Conservation (phyloP, 2,797 vertebrate genomes). For the Lutjanus campechanus region DNA sequence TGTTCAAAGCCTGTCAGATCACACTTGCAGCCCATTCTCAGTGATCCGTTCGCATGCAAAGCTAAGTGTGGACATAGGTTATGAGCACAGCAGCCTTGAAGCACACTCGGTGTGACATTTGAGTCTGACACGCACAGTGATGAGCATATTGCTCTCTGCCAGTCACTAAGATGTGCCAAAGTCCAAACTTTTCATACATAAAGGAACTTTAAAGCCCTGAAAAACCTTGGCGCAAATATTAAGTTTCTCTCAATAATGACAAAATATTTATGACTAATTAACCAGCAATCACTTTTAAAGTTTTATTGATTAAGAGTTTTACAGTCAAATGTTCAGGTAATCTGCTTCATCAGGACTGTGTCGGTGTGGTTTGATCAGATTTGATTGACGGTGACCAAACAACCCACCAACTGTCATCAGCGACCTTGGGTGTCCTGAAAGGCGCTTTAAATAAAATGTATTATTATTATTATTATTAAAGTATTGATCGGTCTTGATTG, state of each 20-base stretch:
- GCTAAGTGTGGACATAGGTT: neutral
- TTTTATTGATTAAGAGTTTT: neutral
- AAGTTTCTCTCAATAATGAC: neutral
- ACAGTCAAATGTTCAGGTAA: neutral
- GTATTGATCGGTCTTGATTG: neutral
- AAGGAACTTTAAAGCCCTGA: neutral
- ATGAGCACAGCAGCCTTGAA: slow-evolving; percentile 13
- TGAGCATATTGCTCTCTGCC: neutral
- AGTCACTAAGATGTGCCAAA: neutral
- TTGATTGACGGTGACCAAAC: slow-evolving; percentile 4
- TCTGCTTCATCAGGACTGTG: neutral
- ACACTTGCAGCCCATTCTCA: slow-evolving; percentile 2
- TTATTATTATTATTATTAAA: too few species aligned
- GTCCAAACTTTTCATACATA: neutral
- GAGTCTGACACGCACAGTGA: neutral
- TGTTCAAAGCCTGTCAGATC: slow-evolving; percentile 2
- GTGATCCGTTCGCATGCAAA: slow-evolving; percentile 11
- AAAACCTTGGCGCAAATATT: neutral
- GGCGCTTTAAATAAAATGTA: too few species aligned
- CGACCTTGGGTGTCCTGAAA: too few species aligned
- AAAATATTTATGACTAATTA: neutral
- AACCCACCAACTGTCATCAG: neutral
- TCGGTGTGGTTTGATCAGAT: slow-evolving; percentile 18
- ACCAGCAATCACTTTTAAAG: slow-evolving; percentile 2
- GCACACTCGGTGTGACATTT: slow-evolving; percentile 30